phyloP scores from a whole-genome alignment of 2,113 vertebrate genomes.

The Spea bombifrons region DNA sequence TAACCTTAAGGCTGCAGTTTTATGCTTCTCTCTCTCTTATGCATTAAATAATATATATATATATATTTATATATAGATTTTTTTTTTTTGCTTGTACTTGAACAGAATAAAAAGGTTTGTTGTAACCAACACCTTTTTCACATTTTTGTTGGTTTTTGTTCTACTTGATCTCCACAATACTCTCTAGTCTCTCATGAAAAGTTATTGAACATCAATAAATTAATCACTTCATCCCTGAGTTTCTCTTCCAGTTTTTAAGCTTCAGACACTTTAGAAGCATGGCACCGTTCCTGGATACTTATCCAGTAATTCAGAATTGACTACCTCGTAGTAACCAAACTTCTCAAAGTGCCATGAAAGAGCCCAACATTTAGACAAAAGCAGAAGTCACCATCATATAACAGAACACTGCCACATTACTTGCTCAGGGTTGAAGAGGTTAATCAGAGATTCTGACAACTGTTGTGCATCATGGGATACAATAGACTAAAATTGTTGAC shows the following conservation, averaged over 20 bases:
- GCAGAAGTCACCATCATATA: conserved; percentile 29
- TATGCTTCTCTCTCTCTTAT: conserved; percentile 77
- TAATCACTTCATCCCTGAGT: conserved; percentile 49
- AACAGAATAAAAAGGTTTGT: conserved; percentile 54
- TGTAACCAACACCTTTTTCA: conserved; percentile 34
- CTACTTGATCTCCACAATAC: conserved; percentile 33
- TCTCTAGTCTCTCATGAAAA: conserved; percentile 45
- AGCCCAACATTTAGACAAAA: conserved; percentile 11
- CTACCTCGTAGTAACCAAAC: conserved; percentile 35
- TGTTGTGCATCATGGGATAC: conserved; percentile 44
- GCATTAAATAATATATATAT: conserved; percentile 50
- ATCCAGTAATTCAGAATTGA: conserved; percentile 24
- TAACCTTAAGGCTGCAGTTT: conserved; percentile 82
- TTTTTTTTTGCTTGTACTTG: conserved; percentile 73
- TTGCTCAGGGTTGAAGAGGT: conserved; percentile 48
- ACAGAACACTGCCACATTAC: conserved; percentile 31
- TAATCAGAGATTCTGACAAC: conserved; percentile 41
- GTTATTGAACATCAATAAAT: conserved; percentile 43
- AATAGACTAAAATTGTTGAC: conserved; percentile 35
- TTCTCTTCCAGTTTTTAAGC: conserved; percentile 28
- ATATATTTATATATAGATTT: neutral
- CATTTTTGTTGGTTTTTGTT: conserved; percentile 57
- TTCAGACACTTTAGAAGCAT: conserved; percentile 44
- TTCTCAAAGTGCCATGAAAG: conserved; percentile 35
- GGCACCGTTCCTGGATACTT: conserved; percentile 23